Evolutionary conservation across 2,113 vertebrate species (phyloP), one percentile per base, ranked within the genome.

Genomic region (Himantopus leucocephalus): DNA sequence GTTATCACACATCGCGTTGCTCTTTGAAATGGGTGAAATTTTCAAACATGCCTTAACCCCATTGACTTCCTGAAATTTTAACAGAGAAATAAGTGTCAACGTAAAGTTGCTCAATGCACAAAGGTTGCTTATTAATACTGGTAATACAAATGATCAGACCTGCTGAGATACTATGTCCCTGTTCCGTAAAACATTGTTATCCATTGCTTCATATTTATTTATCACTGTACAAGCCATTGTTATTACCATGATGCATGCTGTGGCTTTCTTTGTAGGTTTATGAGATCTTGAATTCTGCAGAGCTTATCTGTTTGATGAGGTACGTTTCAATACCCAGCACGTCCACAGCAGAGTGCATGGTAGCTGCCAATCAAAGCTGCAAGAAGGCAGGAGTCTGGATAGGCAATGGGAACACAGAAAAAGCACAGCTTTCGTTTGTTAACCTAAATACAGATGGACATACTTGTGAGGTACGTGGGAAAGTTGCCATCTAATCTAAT

Each of bases 221-320:
- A 8, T 72, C 12, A 1, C 62, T 50, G n/a, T 52, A n/a, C 12
- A 37, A 71, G 32, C 64, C 48, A 14, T 56, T 67, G 53, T 66
- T 70, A 12, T 47, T 67, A 71, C 56, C 24, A 5, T 26, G 43
- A 24, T 41, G 35, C 12, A 1, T 70, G 29, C 64, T 92, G 41
- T 91, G 82, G 7, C 88, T 67, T 93, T 62, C 92, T 82, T 75
- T 94, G 35, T 84, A 98, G 99, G 98, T 99, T 84, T 99, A 99
- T 97, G 98, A 99, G 32, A 96, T 98, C 92, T 97, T 99, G 97
- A 99, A 98, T 76, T 99, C 99, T 7, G 99, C 98, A 30, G 98
- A 99, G 67, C 98, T 99, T 85, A 92, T 99, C 95, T 99, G 99
- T 96, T 97, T 99, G 86, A 98, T 98, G 98, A 98, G 97, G 93